Evolutionary conservation across 2,888 invertebrate species (phyloP), one percentile per base, ranked within the genome.

Genomic region (Galerucella pusilla): DNA sequence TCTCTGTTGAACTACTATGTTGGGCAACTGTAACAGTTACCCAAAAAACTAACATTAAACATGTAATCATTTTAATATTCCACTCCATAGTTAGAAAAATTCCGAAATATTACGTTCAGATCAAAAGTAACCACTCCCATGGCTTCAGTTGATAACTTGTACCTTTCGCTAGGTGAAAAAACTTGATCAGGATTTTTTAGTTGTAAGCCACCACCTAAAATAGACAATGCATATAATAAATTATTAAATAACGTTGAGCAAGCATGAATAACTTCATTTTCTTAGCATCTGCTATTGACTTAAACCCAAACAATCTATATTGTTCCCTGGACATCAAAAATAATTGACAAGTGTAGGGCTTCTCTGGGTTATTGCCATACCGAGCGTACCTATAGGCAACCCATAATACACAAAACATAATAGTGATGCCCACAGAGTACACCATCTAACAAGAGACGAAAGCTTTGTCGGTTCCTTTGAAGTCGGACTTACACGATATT

Each of bases 81-180:
- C 80, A 96, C 91, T 49, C 96, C 96, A 90, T 94, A 96, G 87
- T 94, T 94, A 75, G 91, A 91, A 88, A 97, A 97, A 88, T 96
- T 95, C 85, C 94, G 93, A 80, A 94, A 88, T 75, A 97, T 90
- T 11, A 83, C 70, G 2, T 76, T 73, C 20, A 83, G 76, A 95
- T 94, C 90, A 79, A 97, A 87, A 81, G 92, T 90, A 54, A 97
- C 91, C 68, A 89, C 91, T 63, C 97, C 97, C 91, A 94, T 94
- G 59, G 97, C 93, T 84, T 94, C 91, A 0, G 97, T 97, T 80
- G 92, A 92, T 77, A 98, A 89, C 85, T 95, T 93, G 86, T 93
- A 95, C 83, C 97, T 88, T 85, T 92, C 91, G 77, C 87, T 87
- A 64, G 90, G 89, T 78, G 91, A 88, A 82, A 88, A 88, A 78